phyloP scores from a whole-genome alignment of 2,113 vertebrate species.

The Odobenus rosmarus region DNA sequence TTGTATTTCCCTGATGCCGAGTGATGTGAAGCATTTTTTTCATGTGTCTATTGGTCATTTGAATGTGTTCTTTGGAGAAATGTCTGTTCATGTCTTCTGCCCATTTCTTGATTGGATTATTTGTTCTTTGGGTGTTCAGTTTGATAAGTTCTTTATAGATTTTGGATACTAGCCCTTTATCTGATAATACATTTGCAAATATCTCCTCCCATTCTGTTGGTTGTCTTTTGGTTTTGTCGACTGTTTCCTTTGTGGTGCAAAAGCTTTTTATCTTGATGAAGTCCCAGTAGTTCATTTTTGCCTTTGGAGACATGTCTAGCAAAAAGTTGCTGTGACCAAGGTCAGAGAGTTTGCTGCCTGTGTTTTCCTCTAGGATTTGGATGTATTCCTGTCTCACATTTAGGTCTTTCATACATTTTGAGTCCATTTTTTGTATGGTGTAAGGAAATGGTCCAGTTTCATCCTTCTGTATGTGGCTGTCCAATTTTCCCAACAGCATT shows the following conservation, averaged over 20 bases:
- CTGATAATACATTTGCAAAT: not conserved
- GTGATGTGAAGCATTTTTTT: too few relatives aligned
- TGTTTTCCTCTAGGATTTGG: too few relatives aligned
- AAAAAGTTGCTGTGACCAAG: too few relatives aligned
- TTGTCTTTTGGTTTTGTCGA: not conserved
- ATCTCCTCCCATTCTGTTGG: not conserved
- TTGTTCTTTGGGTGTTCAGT: not conserved
- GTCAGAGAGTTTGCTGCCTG: too few relatives aligned
- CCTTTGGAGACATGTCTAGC: not conserved
- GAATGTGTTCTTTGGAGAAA: not conserved
- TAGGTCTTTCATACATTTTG: too few relatives aligned
- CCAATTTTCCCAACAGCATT: too few relatives aligned
- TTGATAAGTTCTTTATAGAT: not conserved
- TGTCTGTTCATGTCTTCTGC: not conserved
- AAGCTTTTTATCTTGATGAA: not conserved
- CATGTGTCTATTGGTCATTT: too few relatives aligned
- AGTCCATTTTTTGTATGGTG: too few relatives aligned
- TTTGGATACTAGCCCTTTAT: not conserved
- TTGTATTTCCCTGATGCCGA: too few relatives aligned
- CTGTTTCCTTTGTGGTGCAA: not conserved
- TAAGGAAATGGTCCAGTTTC: too few relatives aligned
- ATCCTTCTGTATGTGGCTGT: too few relatives aligned
- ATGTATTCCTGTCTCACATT: too few relatives aligned
- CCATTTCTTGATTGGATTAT: not conserved
- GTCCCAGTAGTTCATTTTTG: not conserved